Base-by-base conservation (phyloP, 2,113 vertebrate genomes). In the Willisornis vidua region DNA sequence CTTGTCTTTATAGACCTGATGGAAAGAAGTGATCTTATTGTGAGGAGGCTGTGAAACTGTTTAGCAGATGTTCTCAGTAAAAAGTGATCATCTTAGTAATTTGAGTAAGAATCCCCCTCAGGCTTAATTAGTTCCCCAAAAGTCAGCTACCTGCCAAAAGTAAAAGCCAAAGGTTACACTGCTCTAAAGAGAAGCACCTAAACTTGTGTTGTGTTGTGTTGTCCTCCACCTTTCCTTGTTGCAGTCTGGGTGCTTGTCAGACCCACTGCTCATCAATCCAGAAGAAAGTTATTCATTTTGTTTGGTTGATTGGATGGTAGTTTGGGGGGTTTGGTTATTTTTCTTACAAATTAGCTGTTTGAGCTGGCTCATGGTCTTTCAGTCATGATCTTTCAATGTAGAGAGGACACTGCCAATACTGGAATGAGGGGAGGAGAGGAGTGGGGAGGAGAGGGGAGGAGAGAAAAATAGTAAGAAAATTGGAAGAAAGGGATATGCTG, bases 181-280 rank as follows among this genome's bases (percentile, higher is more conserved):
- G 7, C 10, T 63, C 49, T 63, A 45, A 31, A 82, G 24, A 15
- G 20, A 81, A 81, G 26, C 19, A 73, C 11, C 24, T 73, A 10
- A 73, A 45, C 29, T 31, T 81, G 18, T n/a, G 4, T 63, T 41
- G 18, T n/a, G 4, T 63, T 41, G 39, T 41, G 39, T 41, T 41
- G 39, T 76, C 4, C 14, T 66, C 19, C 1, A 0, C 8, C 1
- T 1, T 48, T 73, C 4, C 35, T 63, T 59, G 1, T 7, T 39
- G 11, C 26, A 73, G 3, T 20, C 23, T 54, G 26, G 7, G 17
- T 73, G 24, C 26, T 67, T 72, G 14, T 43, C 83, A 23, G 10
- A 87, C 43, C 4, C 15, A 55, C 10, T 8, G 20, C 41, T 85
- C 72, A 54, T 20, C 9, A 91, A 33, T 6, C 9, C 15, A 55